Conservation (phyloP, 2,113 vertebrate species). For the Poeciliopsis turrubarensis region DNA sequence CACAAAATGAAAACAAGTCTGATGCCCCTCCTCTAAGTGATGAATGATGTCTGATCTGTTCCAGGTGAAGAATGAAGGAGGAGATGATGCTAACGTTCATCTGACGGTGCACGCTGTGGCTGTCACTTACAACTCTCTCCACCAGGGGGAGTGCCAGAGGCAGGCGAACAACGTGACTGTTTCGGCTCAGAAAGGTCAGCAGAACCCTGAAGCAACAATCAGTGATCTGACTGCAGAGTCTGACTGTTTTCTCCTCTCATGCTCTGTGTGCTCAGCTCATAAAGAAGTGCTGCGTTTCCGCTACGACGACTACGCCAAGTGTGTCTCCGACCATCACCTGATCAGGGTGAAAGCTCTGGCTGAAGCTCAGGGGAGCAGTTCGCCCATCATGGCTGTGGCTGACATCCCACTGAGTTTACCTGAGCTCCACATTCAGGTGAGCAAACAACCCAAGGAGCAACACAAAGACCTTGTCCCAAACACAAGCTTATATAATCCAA, state of each 20-base stretch:
- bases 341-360: conserved; percentile 75
- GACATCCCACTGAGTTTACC: conserved; percentile 78
- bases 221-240: background rate
- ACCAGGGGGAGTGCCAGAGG: conserved; percentile 69
- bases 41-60: background rate
- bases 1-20: too few species aligned
- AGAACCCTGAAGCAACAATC: background rate
- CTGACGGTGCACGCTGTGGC: conserved; percentile 67
- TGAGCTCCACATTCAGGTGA: conserved; percentile 73
- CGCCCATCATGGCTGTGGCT: conserved; percentile 61
- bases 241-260: background rate
- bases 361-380: conserved; percentile 39
- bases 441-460: background rate
- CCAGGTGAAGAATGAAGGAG: conserved; percentile 72
- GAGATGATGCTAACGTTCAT: conserved; percentile 48
- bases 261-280: conserved; percentile 59
- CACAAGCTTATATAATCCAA: background rate
- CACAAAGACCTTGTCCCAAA: background rate
- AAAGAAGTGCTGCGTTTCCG: conserved; percentile 77
- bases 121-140: conserved; percentile 76
- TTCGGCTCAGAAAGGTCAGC: conserved; percentile 67
- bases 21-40: background rate
- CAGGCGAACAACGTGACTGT: conserved; percentile 61
- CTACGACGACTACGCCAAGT: conserved; percentile 74
- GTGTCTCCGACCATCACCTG: conserved; percentile 74